Conservation (phyloP, 2,113 vertebrate species). For the Tachysurus fulvidraco region DNA sequence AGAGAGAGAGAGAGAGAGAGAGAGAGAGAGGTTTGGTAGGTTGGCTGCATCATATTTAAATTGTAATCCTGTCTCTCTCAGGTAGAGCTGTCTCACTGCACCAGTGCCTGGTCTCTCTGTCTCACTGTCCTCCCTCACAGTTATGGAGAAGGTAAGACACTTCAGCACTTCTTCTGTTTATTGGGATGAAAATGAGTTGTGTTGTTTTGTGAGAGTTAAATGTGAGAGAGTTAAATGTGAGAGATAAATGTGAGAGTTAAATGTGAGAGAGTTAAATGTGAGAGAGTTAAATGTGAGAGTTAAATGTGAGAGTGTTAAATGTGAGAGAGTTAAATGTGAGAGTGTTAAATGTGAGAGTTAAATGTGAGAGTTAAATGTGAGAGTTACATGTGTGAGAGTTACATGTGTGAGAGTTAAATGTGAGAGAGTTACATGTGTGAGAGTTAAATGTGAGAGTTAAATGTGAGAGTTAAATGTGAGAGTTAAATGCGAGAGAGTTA, state of each 20-base stretch:
- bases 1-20: background rate
- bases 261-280: background rate
- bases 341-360: too few species aligned
- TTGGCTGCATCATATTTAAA: conserved; percentile 61
- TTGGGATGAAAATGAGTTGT: background rate
- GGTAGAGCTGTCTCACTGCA: conserved; percentile 67
- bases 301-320: too few species aligned
- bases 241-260: too few species aligned
- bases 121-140: conserved; percentile 44
- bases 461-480: too few species aligned
- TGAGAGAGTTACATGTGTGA: background rate
- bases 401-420: background rate
- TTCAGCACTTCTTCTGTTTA: conserved; percentile 8
- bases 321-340: background rate
- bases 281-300: too few species aligned
- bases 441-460: too few species aligned
- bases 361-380: background rate
- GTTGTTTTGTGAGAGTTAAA: too few species aligned
- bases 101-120: conserved; percentile 48
- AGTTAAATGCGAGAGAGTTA: too few species aligned
- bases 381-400: too few species aligned
- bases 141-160: conserved; percentile 78
- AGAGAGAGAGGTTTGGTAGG: background rate
- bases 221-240: background rate
- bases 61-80: conserved; percentile 71